These are phyloP conservation scores for Ectemnius cavifrons DNA, from an alignment of 2,888 invertebrate species.

Conservation along the genomic window DNA sequence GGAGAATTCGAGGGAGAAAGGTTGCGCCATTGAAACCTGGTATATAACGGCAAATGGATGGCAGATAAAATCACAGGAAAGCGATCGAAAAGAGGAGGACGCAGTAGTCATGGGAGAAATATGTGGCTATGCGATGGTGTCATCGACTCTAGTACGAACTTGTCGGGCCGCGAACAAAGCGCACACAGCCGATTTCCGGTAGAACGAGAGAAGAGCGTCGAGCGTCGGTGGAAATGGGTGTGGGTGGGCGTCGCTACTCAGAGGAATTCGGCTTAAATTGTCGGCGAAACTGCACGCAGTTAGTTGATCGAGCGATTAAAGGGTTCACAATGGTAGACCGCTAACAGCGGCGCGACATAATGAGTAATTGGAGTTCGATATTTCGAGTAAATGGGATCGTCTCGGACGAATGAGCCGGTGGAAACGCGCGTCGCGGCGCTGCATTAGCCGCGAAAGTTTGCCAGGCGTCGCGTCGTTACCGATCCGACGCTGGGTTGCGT, in stretches of 20 bases:
- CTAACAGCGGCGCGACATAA: conserved; percentile 14
- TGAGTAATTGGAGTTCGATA: conserved; percentile 24
- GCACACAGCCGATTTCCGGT: conserved; percentile 66
- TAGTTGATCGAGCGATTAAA: conserved; percentile 50
- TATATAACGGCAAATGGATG: too few relatives aligned
- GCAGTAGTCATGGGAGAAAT: neutral
- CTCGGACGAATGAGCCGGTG: conserved; percentile 3
- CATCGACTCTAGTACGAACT: conserved; percentile 9
- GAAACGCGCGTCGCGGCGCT: too few relatives aligned
- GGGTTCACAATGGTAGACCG: conserved; percentile 21
- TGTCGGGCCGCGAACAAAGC: conserved; percentile 50
- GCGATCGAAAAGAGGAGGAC: too few relatives aligned
- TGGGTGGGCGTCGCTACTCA: neutral
- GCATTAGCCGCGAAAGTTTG: too few relatives aligned
- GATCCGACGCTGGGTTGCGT: neutral
- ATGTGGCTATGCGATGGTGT: conserved; percentile 16
- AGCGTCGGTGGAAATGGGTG: too few relatives aligned
- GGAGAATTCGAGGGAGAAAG: too few relatives aligned
- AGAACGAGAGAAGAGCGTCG: neutral
- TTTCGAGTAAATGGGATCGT: conserved; percentile 29
- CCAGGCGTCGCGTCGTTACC: too few relatives aligned
- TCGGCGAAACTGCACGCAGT: conserved; percentile 42
- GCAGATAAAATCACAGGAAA: too few relatives aligned
- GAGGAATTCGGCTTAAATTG: conserved; percentile 46
- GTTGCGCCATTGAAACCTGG: too few relatives aligned